Conservation (phyloP, 2,797 vertebrate genomes). For the Corythornis leucogaster region DNA sequence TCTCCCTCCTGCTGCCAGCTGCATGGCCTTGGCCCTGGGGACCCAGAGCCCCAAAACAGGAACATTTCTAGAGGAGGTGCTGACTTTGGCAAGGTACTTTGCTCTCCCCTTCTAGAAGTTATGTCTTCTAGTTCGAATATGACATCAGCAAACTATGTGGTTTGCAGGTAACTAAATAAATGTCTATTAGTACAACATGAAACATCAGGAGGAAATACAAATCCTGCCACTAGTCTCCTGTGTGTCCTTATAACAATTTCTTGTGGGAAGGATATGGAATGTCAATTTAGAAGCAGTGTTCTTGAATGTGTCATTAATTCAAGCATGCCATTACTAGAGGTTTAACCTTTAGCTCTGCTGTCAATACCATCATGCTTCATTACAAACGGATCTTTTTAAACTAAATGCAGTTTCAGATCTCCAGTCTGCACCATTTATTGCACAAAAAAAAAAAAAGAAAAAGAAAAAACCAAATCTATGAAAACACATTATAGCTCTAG, state of each 20-base stretch:
- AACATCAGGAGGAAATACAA: neutral
- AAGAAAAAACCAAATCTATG: neutral
- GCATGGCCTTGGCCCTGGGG: too few species aligned
- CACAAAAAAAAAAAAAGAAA: neutral
- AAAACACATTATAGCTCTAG: neutral
- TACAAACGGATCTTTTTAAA: neutral
- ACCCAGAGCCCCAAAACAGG: too few species aligned
- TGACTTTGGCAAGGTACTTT: too few species aligned
- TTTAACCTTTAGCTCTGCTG: slow-evolving; percentile 20
- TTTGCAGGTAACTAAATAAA: neutral
- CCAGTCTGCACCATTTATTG: neutral
- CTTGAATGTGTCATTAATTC: slow-evolving; percentile 6
- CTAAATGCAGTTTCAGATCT: neutral
- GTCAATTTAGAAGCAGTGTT: neutral
- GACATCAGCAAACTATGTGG: neutral
- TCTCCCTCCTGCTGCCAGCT: neutral
- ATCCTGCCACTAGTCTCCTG: neutral
- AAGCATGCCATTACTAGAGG: neutral
- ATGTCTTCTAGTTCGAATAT: neutral
- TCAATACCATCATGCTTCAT: slow-evolving; percentile 3
- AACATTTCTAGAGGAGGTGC: too few species aligned
- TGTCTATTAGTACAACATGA: neutral
- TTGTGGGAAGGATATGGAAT: neutral
- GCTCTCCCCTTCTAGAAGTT: too few species aligned
- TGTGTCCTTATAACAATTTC: neutral